Evolutionary conservation across 2,113 vertebrate genomes (phyloP), one percentile per base, ranked within the genome.

Genomic region (Chaetura pelagica): DNA sequence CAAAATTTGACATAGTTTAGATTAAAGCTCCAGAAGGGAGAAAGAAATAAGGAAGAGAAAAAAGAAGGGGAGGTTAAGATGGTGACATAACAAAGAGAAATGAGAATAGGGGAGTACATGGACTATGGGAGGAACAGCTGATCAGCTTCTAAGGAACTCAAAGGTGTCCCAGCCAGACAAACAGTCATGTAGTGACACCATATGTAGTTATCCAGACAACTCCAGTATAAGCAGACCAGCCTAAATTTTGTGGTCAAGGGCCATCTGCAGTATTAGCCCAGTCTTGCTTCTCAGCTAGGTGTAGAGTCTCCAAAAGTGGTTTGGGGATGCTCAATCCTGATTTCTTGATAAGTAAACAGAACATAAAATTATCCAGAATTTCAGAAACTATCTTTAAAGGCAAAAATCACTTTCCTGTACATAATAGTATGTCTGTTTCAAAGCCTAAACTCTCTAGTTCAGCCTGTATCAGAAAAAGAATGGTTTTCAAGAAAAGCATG

Each of bases 121-220:
- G 87, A 48, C 61, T 29, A 8, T 14, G 32, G 10, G 9, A 4
- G 30, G 15, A 57, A 87, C 0, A 2, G 44, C 34, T 0, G 0
- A 11, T 62, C 30, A 30, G 52, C 23, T 75, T 74, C 63, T 57
- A 58, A 85, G 46, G 21, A 73, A 38, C 80, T 76, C 35, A 46
- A 51, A 88, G 15, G 3, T 68, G 18, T 64, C 54, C 91, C 71
- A 55, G 61, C 49, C 10, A 71, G 42, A 51, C 55, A 66, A 51
- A 7, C 16, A 27, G 21, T 44, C 34, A n/a, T 38, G 32, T 24
- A n/a, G 32, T 35, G 23, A 44, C 15, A 51, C 19, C 40, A 35
- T 29, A 48, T 10, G 6, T 12, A 84, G 30, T 67, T 63, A 57
- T 32, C 71, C 24, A 84, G 48, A 51, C 52, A 80, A 84, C 49